Evolutionary conservation across 1,140 invertebrate genomes (phyloP).

Genomic region (Drosophila suzukii): DNA sequence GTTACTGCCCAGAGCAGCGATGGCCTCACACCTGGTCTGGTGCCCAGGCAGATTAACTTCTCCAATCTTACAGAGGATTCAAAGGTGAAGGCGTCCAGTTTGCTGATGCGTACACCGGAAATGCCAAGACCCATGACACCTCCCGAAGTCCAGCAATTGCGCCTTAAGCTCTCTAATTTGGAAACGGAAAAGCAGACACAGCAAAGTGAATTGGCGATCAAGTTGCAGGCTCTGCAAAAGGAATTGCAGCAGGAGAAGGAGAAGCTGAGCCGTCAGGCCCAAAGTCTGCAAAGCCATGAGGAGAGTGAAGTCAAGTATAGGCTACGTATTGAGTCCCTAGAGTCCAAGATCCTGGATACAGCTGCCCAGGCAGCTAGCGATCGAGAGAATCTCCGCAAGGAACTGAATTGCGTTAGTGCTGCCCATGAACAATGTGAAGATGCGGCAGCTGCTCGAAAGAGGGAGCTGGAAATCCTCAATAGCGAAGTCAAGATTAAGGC

Average conservation of each 20-base stretch:
- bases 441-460: conserved; percentile 56
- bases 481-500: conserved; percentile 63
- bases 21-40: conserved; percentile 62
- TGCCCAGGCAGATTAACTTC: conserved; percentile 82
- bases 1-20: conserved; percentile 56
- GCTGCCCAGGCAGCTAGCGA: conserved; percentile 63
- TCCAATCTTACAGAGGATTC: conserved; percentile 79
- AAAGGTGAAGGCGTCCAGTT: conserved; percentile 83
- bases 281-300: conserved; percentile 44
- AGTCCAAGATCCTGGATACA: conserved; percentile 56
- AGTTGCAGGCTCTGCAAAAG: conserved; percentile 37
- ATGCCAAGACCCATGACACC: conserved; percentile 45
- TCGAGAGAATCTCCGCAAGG: conserved; percentile 66
- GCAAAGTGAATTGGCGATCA: conserved; percentile 39
- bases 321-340: conserved; percentile 50
- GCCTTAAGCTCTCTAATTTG: conserved; percentile 34
- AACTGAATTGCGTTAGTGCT: conserved; percentile 55
- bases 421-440: conserved; percentile 68
- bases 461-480: conserved; percentile 62
- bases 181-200: conserved; percentile 67
- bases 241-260: conserved; percentile 50
- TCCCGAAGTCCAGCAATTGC: conserved; percentile 44
- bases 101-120: conserved; percentile 74
- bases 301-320: conserved; percentile 66
- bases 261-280: conserved; percentile 53